A percentile compares a stretch with the other conserved stretches of the same genome.
Evolutionary conservation across 2,888 invertebrate species (phyloP).

Genomic region (Leptarthrus brevirostris): DNA sequence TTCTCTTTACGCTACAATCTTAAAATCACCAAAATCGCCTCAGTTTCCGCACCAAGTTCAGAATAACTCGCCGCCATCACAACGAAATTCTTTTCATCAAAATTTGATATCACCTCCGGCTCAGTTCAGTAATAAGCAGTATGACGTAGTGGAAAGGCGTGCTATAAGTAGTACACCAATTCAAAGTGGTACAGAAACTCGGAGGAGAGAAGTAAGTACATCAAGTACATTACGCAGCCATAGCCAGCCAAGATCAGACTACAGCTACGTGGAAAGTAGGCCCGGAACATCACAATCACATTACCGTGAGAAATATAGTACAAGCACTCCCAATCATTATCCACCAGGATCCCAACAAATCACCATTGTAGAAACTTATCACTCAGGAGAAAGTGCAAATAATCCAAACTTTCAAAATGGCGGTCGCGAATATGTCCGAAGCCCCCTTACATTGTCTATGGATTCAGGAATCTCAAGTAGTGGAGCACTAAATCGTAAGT

Average conservation of each 20-base stretch:
- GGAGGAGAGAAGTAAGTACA: constrained; percentile 6
- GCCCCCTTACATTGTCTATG: constrained; percentile 85
- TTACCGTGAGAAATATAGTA: constrained; percentile 51
- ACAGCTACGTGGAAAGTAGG: constrained; percentile 54
- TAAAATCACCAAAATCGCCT: constrained; percentile 58
- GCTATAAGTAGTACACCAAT: constrained; percentile 53
- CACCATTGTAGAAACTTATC: constrained; percentile 54
- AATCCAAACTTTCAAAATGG: constrained; percentile 50
- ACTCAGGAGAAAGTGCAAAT: constrained; percentile 52
- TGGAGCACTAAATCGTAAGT: constrained; percentile 58
- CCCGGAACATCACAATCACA: constrained; percentile 56
- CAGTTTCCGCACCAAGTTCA: constrained; percentile 46
- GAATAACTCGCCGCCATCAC: constrained; percentile 11
- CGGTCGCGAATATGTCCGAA: constrained; percentile 60
- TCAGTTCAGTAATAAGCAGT: constrained; percentile 54
- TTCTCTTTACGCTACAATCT: constrained; percentile 84
- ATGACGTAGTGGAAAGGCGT: constrained; percentile 44
- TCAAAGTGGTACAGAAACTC: constrained; percentile 42
- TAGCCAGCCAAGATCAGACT: constrained; percentile 43
- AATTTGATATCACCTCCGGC: constrained; percentile 55
- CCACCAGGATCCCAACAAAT: constrained; percentile 52
- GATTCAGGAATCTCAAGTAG: constrained; percentile 84
- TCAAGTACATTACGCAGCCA: constrained; percentile 49
- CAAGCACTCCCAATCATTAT: constrained; percentile 47
- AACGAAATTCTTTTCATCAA: not conserved